A percentile compares a stretch with the other conserved stretches of the same genome.
phyloP scores from a whole-genome alignment of 1,140 invertebrate genomes.

The Thaumetopoea pityocampa region DNA sequence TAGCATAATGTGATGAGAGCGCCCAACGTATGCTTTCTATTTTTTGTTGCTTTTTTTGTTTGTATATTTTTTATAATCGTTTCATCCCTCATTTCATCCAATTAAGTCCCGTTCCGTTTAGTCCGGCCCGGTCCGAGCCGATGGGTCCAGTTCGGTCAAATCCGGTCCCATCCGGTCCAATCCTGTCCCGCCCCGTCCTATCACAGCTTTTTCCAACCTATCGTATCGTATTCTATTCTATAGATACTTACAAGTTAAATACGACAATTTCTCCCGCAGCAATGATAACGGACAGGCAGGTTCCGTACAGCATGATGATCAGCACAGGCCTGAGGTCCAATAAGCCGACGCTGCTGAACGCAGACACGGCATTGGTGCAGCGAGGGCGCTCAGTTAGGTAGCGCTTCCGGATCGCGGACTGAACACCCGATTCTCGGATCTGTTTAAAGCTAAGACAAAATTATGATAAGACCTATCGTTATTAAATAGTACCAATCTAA shows the following conservation, averaged over 20 bases:
- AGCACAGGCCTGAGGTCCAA: slow-evolving; percentile 43
- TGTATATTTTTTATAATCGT: too few species aligned
- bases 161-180: too few species aligned
- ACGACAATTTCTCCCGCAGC: slow-evolving; percentile 7
- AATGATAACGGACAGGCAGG: slow-evolving; percentile 29
- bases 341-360: slow-evolving; percentile 53
- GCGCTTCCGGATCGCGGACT: slow-evolving; percentile 36
- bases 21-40: too few species aligned
- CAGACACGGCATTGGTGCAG: slow-evolving; percentile 33
- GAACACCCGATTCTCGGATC: slow-evolving; percentile 50
- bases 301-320: slow-evolving; percentile 46
- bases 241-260: slow-evolving; percentile 11
- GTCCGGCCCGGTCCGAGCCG: too few species aligned
- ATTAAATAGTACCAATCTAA: too few species aligned
- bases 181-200: too few species aligned
- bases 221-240: neutral
- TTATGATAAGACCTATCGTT: neutral
- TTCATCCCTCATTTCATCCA: too few species aligned
- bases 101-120: too few species aligned
- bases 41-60: too few species aligned
- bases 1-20: too few species aligned
- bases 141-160: too few species aligned
- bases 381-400: slow-evolving; percentile 38
- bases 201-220: too few species aligned
- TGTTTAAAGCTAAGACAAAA: slow-evolving; percentile 40